A percentile compares a stretch with the other conserved stretches of the same genome.
These are phyloP conservation scores for Andrena minutula DNA, from an alignment of 2,888 invertebrate species.

Conservation along the genomic window DNA sequence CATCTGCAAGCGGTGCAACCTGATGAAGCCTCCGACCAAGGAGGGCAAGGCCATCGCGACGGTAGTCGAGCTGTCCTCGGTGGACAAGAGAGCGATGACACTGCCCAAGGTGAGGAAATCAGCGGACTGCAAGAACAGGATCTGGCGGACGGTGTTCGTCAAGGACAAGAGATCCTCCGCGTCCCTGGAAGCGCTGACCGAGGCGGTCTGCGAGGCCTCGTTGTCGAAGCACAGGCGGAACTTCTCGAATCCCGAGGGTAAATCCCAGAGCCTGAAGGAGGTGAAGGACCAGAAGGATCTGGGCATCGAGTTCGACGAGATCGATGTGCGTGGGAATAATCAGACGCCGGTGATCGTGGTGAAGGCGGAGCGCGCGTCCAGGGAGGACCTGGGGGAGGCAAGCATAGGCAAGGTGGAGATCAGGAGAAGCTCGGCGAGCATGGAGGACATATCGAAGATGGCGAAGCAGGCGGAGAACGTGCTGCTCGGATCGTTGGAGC, in stretches of 20 bases:
- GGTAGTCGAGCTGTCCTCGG: slow-evolving; percentile 69
- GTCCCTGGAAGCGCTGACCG: slow-evolving; percentile 80
- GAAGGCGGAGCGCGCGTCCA: slow-evolving; percentile 69
- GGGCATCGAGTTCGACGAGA: slow-evolving; percentile 77
- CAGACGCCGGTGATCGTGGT: slow-evolving; percentile 79
- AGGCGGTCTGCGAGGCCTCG: slow-evolving; percentile 60
- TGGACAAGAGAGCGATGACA: slow-evolving; percentile 82
- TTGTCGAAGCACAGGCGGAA: slow-evolving; percentile 79
- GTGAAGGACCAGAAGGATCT: slow-evolving; percentile 58
- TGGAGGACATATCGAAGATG: slow-evolving; percentile 84
- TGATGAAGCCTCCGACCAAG: slow-evolving; percentile 70
- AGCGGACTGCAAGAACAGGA: slow-evolving; percentile 80
- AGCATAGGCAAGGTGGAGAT: slow-evolving; percentile 80
- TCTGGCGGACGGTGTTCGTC: slow-evolving; percentile 82
- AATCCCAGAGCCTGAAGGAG: slow-evolving; percentile 65
- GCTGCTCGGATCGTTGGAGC: slow-evolving; percentile 76
- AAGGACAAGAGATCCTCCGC: slow-evolving; percentile 83
- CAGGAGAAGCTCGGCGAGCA: slow-evolving; percentile 82
- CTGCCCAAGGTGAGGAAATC: slow-evolving; percentile 81
- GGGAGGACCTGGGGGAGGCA: slow-evolving; percentile 71
- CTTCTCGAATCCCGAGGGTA: slow-evolving; percentile 81
- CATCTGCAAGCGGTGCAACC: slow-evolving; percentile 80
- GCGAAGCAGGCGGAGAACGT: slow-evolving; percentile 79
- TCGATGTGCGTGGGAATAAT: slow-evolving; percentile 73
- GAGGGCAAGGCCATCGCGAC: slow-evolving; percentile 68